A percentile compares a stretch with the other conserved stretches of the same genome.
phyloP scores from a whole-genome alignment of 2,888 invertebrate species.

The Anticlea derivata region DNA sequence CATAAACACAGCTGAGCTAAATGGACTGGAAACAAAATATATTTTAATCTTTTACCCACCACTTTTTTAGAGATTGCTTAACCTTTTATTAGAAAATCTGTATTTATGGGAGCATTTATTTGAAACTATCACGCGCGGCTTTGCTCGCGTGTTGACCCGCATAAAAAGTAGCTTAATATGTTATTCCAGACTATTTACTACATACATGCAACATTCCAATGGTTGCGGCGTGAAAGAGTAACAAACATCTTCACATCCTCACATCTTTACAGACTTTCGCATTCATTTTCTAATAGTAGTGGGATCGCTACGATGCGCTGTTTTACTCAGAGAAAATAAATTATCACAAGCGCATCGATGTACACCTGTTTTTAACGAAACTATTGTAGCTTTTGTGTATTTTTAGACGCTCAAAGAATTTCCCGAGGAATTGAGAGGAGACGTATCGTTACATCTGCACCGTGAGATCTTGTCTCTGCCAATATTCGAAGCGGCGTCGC shows the following conservation, averaged over 20 bases:
- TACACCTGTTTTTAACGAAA: constrained; percentile 21
- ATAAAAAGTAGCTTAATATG: too few relatives aligned
- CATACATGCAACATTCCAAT: too few relatives aligned
- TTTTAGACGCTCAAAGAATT: constrained; percentile 96
- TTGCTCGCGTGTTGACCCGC: too few relatives aligned
- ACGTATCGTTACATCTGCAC: constrained; percentile 97
- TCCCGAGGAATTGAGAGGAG: constrained; percentile 97
- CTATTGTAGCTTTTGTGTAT: constrained; percentile 36
- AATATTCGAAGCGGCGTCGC: constrained; percentile 97
- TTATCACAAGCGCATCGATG: constrained; percentile 4
- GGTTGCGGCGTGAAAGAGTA: too few relatives aligned
- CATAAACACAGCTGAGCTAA: constrained; percentile 39
- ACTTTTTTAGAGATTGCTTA: constrained; percentile 40
- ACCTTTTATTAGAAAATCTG: constrained; percentile 29
- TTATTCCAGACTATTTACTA: too few relatives aligned
- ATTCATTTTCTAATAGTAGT: too few relatives aligned
- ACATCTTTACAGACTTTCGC: too few relatives aligned
- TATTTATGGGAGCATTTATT: constrained; percentile 20
- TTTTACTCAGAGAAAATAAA: constrained; percentile 7
- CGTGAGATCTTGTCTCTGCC: constrained; percentile 96
- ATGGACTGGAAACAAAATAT: constrained; percentile 50
- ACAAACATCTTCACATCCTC: too few relatives aligned
- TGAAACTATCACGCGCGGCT: too few relatives aligned
- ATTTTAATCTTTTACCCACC: constrained; percentile 40
- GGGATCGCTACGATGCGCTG: constrained; percentile 6